Conservation (phyloP, 2,113 vertebrate genomes). For the Ochotona curzoniae region DNA sequence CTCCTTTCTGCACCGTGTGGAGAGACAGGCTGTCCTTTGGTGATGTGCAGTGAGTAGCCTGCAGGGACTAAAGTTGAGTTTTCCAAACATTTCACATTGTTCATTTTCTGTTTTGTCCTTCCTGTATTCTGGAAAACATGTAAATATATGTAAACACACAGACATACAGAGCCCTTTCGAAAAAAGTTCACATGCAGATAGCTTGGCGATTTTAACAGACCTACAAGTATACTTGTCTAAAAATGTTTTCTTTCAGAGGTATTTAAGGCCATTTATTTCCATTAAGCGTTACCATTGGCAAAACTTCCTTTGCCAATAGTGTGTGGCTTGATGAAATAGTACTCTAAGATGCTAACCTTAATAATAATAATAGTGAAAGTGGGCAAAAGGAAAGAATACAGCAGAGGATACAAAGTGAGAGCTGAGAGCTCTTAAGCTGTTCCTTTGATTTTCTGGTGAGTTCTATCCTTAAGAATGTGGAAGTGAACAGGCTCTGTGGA, state of each 20-base stretch:
- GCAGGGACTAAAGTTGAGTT: background rate
- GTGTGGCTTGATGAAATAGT: background rate
- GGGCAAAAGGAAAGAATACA: background rate
- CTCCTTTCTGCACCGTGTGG: background rate
- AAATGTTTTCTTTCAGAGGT: constrained; percentile 10
- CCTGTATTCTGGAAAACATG: background rate
- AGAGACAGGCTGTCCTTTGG: background rate
- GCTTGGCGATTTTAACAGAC: constrained; percentile 3
- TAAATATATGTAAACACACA: background rate
- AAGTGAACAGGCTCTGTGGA: background rate
- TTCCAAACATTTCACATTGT: background rate
- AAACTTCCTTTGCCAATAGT: background rate
- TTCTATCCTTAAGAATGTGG: background rate
- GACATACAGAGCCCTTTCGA: background rate
- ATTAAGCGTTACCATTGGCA: background rate
- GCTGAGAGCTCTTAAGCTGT: background rate
- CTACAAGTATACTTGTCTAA: background rate
- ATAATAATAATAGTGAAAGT: background rate
- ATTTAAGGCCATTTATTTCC: constrained; percentile 1
- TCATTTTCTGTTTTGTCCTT: background rate
- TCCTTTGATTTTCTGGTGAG: background rate
- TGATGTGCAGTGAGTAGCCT: background rate
- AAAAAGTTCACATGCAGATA: background rate
- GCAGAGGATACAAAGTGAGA: background rate
- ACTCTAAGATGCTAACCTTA: constrained; percentile 6